These are phyloP conservation scores for Grantiella picta DNA, from an alignment of 2,113 vertebrate genomes.

Conservation along the genomic window DNA sequence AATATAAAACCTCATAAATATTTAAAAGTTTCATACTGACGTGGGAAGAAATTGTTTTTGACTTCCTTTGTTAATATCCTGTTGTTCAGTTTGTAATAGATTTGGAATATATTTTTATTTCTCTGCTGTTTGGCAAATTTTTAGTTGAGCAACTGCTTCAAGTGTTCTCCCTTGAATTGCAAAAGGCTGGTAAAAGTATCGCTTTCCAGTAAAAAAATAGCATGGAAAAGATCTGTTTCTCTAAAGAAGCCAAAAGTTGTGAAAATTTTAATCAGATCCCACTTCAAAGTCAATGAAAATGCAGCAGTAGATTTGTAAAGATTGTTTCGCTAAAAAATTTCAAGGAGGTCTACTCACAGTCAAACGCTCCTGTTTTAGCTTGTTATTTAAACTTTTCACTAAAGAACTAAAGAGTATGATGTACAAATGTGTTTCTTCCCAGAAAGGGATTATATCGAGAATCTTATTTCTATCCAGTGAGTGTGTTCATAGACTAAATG, in stretches of 20 bases:
- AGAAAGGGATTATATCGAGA: neutral
- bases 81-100: constrained; percentile 47
- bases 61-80: constrained; percentile 72
- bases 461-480: neutral
- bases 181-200: neutral
- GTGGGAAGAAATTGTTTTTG: constrained; percentile 62
- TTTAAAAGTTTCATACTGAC: constrained; percentile 68
- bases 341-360: neutral
- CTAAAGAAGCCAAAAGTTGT: neutral
- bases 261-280: neutral
- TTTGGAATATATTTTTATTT: constrained; percentile 30
- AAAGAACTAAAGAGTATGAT: neutral
- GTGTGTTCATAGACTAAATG: neutral
- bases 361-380: neutral
- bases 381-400: neutral
- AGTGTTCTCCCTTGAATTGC: neutral
- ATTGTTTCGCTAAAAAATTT: neutral
- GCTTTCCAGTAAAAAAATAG: neutral
- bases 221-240: neutral
- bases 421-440: neutral
- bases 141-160: neutral
- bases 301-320: neutral
- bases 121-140: neutral
- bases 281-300: neutral
- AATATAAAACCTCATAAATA: constrained; percentile 71